phyloP scores from a whole-genome alignment of 2,113 vertebrate species.

The Strix aluco region DNA sequence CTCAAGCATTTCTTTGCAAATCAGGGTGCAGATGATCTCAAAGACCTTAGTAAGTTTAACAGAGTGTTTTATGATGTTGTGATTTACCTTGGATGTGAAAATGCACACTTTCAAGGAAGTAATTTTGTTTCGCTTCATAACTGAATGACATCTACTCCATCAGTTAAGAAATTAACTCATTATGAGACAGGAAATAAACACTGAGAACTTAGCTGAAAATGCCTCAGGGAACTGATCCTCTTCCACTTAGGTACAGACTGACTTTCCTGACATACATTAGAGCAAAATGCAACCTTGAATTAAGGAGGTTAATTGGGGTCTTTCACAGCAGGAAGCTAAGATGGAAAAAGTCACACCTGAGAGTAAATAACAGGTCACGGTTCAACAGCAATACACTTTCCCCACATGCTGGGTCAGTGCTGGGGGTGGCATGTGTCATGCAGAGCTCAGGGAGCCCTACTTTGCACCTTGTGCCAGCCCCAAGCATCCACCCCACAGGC shows the following conservation, averaged over 20 bases:
- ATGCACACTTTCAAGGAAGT: not conserved
- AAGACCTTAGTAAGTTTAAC: not conserved
- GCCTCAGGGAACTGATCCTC: not conserved
- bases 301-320: not conserved
- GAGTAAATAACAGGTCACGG: not conserved
- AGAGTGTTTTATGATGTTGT: not conserved
- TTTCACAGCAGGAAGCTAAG: not conserved
- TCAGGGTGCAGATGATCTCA: not conserved
- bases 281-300: not conserved
- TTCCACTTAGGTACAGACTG: not conserved
- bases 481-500: too few relatives aligned
- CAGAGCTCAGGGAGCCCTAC: fast-evolving
- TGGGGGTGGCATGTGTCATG: fast-evolving
- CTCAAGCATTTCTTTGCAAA: not conserved
- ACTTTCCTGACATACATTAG: fast-evolving
- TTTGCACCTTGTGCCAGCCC: fast-evolving
- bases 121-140: not conserved
- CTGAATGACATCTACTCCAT: not conserved
- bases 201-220: not conserved
- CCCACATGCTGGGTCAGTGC: fast-evolving
- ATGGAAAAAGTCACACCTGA: not conserved
- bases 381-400: not conserved
- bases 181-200: not conserved
- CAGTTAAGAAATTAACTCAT: not conserved
- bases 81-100: not conserved